Percentiles rank a stretch among this genome's conserved stretches.
Conservation (phyloP, 2,113 vertebrate genomes). For the Falcunculus frontatus region DNA sequence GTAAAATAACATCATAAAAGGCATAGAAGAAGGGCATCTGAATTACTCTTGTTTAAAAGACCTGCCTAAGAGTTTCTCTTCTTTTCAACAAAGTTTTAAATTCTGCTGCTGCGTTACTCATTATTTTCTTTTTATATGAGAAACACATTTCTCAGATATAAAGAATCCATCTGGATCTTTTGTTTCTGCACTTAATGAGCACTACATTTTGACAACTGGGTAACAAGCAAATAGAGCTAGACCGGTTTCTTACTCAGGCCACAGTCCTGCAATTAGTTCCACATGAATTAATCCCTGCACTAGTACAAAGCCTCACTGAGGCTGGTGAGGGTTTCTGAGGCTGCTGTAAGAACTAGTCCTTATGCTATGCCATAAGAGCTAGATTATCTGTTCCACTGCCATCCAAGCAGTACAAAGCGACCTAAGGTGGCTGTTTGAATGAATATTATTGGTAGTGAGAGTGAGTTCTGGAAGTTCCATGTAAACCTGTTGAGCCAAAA, state of each 20-base stretch:
- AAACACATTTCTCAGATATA: constrained; percentile 40
- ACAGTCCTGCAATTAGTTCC: constrained; percentile 36
- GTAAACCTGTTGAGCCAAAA: not conserved
- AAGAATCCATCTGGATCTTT: constrained; percentile 43
- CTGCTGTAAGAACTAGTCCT: constrained; percentile 19
- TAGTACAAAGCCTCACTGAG: constrained; percentile 28
- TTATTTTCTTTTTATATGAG: not conserved
- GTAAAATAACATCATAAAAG: not conserved
- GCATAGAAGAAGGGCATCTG: not conserved
- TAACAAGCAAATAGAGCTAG: constrained; percentile 40
- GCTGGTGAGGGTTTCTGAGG: not conserved
- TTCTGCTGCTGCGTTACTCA: not conserved
- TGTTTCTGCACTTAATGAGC: constrained; percentile 51
- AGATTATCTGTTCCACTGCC: not conserved
- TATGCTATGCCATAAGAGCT: not conserved
- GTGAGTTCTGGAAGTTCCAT: not conserved
- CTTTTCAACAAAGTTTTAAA: not conserved
- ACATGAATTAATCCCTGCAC: constrained; percentile 1
- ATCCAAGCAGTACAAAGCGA: not conserved
- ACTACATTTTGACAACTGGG: constrained; percentile 31
- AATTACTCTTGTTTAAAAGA: not conserved
- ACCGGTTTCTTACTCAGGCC: not conserved
- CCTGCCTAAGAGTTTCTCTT: not conserved
- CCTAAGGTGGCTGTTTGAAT: not conserved
- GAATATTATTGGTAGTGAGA: not conserved